A percentile compares a stretch with the other conserved stretches of the same genome.
Evolutionary conservation across 1,140 invertebrate species (phyloP).

Genomic region (Papilio dardanus): DNA sequence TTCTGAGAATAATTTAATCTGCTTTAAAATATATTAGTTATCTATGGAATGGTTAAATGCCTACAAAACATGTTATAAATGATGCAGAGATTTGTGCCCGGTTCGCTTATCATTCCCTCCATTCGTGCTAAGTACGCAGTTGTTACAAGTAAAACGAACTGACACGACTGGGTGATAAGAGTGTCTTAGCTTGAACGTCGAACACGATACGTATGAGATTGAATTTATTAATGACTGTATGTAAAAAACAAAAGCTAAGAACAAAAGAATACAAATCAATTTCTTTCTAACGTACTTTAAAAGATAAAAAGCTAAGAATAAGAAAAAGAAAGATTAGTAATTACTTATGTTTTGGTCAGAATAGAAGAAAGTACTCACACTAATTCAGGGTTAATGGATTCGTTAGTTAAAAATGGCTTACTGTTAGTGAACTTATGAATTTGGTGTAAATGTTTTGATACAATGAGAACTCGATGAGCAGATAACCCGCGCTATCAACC

Average conservation of each 20-base stretch:
- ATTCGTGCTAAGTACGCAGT: slow-evolving; percentile 35
- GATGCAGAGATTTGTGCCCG: slow-evolving; percentile 32
- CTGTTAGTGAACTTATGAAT: neutral
- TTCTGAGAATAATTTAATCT: slow-evolving; percentile 2
- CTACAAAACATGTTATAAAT: slow-evolving; percentile 25
- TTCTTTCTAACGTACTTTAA: too few relatives aligned
- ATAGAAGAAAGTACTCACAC: neutral
- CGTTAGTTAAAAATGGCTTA: neutral
- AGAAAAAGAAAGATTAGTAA: too few relatives aligned
- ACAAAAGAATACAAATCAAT: neutral
- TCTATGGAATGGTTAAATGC: slow-evolving; percentile 17
- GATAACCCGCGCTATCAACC: slow-evolving; percentile 41
- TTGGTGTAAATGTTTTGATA: neutral
- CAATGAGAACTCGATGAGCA: slow-evolving; percentile 7
- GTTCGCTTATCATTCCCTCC: slow-evolving; percentile 30
- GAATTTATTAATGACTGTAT: neutral
- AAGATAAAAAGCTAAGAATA: too few relatives aligned
- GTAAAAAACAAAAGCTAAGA: neutral
- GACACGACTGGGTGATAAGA: slow-evolving; percentile 28
- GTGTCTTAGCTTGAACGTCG: slow-evolving; percentile 7
- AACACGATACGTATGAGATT: neutral
- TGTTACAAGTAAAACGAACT: slow-evolving; percentile 16
- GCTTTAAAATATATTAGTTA: slow-evolving; percentile 26
- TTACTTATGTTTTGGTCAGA: too few relatives aligned
- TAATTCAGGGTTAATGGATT: neutral